phyloP scores from a whole-genome alignment of 2,888 invertebrate species.

The Sinopyrophorus schimmeli region DNA sequence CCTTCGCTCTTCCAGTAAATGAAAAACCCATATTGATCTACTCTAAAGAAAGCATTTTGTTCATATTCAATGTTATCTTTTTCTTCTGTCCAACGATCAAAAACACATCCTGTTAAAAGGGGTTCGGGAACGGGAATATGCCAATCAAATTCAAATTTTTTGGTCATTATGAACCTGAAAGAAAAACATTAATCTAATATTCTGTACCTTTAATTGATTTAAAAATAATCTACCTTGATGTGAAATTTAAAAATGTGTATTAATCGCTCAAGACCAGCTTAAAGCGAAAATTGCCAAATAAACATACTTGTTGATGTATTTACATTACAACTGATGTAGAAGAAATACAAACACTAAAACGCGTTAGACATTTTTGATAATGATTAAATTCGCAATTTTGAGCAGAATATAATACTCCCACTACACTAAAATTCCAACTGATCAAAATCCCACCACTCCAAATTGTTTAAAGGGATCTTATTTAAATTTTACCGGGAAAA shows the following conservation, averaged over 20 bases:
- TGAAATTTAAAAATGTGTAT: conserved; percentile 10
- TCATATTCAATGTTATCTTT: conserved; percentile 91
- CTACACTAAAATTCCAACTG: conserved; percentile 6
- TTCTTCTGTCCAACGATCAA: conserved; percentile 98
- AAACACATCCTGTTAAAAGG: conserved; percentile 80
- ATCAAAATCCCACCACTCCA: conserved; percentile 3
- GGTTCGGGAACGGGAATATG: conserved; percentile 91
- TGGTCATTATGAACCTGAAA: conserved; percentile 92
- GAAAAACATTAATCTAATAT: too few relatives aligned
- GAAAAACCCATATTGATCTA: conserved; percentile 97
- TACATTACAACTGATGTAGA: conserved; percentile 31
- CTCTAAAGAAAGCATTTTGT: conserved; percentile 86
- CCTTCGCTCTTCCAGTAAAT: conserved; percentile 98
- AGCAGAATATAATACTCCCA: too few relatives aligned
- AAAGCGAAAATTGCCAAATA: too few relatives aligned
- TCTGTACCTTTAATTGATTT: conserved; percentile 23
- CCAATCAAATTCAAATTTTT: conserved; percentile 99
- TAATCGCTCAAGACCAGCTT: conserved; percentile 13
- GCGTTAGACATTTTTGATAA: conserved; percentile 21
- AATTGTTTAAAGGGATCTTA: too few relatives aligned
- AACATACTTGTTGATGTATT: conserved; percentile 32
- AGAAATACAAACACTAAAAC: conserved; percentile 13
- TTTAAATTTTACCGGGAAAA: too few relatives aligned
- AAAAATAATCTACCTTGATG: conserved; percentile 7
- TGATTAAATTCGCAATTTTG: too few relatives aligned